Base-by-base conservation (phyloP, 2,113 vertebrate species). In the Anthoscopus minutus region DNA sequence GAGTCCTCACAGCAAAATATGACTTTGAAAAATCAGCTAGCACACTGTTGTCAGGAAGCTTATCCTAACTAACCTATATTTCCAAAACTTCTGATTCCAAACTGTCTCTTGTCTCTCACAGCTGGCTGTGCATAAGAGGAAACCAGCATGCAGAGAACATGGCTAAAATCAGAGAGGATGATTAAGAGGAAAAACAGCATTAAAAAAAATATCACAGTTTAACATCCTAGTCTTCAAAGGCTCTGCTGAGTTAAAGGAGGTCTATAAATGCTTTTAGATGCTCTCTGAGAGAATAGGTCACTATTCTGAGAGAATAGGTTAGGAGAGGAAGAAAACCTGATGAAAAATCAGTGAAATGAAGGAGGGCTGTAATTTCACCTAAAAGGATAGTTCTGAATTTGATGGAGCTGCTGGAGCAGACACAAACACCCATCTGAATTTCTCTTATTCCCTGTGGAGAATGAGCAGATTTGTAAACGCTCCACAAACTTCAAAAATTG, bases 191-290 rank as follows among this genome's bases (percentile, higher is more conserved):
- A 93, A 84, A 94, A 51, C 56, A 88, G 71, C 85, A 89, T 71
- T 64, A 30, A 47, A 64, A 95, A 69, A 67, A 92, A 62, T 69
- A 88, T 54, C 37, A 48, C 35, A 74, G 79, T 69, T 94, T 91
- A 82, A 93, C 74, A 89, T 93, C 62, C 45, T 31, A 44, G 45
- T 72, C 67, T 85, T 96, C 58, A 92, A 89, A 96, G 82, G 38
- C 18, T 73, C 67, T 73, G 21, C 69, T 70, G 56, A 93, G 62
- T 94, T 91, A 85, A 47, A 92, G 81, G 78, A 89, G 62, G 62
- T 86, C 87, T 91, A 35, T 57, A 91, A 82, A 86, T 0, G 11
- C 50, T 82, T 73, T 91, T 50, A 85, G 74, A 88, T 66, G 78
- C 13, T 94, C 61, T 42, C 42, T 42, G 42, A 42, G 42, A 42